Base-by-base conservation (phyloP, 2,797 vertebrate genomes). In the Dendrocincla tyrannina region DNA sequence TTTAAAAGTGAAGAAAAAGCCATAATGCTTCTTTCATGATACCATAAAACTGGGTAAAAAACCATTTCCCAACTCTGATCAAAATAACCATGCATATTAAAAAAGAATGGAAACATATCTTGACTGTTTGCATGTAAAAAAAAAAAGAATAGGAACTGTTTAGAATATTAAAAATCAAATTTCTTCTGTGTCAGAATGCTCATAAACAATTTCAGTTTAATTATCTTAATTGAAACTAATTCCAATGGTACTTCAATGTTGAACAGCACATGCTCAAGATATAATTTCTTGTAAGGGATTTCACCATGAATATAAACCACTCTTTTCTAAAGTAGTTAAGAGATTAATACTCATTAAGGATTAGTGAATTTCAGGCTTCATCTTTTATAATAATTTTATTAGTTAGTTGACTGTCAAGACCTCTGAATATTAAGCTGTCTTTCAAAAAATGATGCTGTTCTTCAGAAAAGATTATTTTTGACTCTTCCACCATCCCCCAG, bases 181-280 rank as follows among this genome's bases (percentile, higher is more conserved):
- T 87, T 80, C n/a, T 89, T 13, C 8, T 70, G 19, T 88, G 16
- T 68, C 56, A 78, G 56, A 89, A 87, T 83, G 24, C 30, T 96
- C 49, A 83, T 88, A 87, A 80, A 42, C 5, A 88, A 68, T 60
- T 89, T 93, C 24, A 78, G 35, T 85, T 89, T 93, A 77, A 87
- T 91, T 91, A 85, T 78, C 81, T 91, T 95, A 95, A 96, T 89
- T 93, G 84, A 92, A 93, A 83, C 33, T 78, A 92, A 91, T 94
- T 83, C 62, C 42, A 72, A 39, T 85, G 50, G 23, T 80, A 81
- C 32, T 91, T 78, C 47, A 92, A 56, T 80, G 24, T 85, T 89
- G 60, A 92, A 89, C 8, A 89, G 44, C 47, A 69, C 70, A 83
- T 80, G n/a, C 13, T 83, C 64, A 83, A 72, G 53, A 88, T 39